Base-by-base conservation (phyloP, 2,113 vertebrate genomes). In the Phaethon lepturus region DNA sequence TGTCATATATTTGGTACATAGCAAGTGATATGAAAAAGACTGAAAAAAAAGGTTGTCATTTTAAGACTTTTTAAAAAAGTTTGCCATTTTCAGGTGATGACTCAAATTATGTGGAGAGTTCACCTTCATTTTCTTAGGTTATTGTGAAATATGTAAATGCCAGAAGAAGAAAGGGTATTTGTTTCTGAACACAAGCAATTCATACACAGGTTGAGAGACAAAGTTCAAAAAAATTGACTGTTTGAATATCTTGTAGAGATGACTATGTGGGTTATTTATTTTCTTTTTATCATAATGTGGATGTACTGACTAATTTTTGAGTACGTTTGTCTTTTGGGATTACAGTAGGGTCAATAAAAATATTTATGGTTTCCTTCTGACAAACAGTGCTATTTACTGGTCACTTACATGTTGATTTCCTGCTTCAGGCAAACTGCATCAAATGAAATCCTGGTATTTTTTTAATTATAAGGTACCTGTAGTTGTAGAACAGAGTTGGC, bases 221-320 rank as follows among this genome's bases (percentile, higher is more conserved):
- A 74, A 10, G 12, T 55, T 75, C 7, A 3, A 35, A 82, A 55
- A 75, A 31, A 77, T 2, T 20, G 3, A 17, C 3, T 38, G 7
- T 40, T 26, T n/a, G 2, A 42, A 24, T 80, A 44, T 23, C 15
- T 77, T 66, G 7, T 66, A 84, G 33, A 60, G 13, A 33, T 45
- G 8, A 16, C 1, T 6, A 10, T 5, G 1, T 40, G 12, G 4
- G 10, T 14, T 86, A 13, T 55, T 53, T 50, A 12, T 9, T 59
- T 68, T 74, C 59, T 9, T 16, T 68, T 17, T 64, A 38, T 66
- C 13, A 35, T 58, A 33, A 38, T 24, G 2, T 53, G 24, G 6
- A 53, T 68, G 5, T 35, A 62, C 11, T 71, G 71, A 38, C 6
- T 59, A n/a, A 45, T 12, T 83, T 91, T 76, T n/a, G 60, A 4